phyloP scores from a whole-genome alignment of 2,113 vertebrate species.

The Galbula dea region DNA sequence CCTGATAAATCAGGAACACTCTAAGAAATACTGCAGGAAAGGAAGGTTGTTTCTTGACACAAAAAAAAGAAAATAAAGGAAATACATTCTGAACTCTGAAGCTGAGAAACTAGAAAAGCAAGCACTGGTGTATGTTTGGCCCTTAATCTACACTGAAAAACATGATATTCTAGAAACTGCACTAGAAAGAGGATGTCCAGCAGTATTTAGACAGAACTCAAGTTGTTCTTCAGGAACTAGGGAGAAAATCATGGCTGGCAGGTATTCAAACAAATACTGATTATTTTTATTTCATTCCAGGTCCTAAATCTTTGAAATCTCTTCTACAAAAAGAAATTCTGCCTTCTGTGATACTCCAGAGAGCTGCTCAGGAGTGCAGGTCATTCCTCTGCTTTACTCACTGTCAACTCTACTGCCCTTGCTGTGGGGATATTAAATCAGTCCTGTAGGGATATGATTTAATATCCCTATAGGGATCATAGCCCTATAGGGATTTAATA shows the following conservation, averaged over 20 bases:
- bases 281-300: neutral
- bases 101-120: neutral
- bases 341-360: too few species aligned
- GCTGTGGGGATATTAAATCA: neutral
- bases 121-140: neutral
- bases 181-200: neutral
- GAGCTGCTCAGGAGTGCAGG: neutral
- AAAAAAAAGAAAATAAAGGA: neutral
- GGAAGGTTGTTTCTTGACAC: neutral
- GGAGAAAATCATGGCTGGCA: conserved; percentile 5
- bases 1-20: neutral
- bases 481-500: too few species aligned
- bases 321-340: neutral
- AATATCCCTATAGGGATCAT: too few species aligned
- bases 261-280: neutral
- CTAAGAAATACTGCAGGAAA: neutral
- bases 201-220: conserved; percentile 38
- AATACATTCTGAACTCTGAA: neutral
- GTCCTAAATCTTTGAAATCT: neutral
- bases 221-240: neutral
- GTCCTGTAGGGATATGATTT: too few species aligned
- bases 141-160: neutral
- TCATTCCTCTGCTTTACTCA: neutral
- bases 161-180: neutral
- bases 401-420: neutral